Evolutionary conservation across 2,797 vertebrate genomes (phyloP).

Genomic region (Takifugu ocellatus): DNA sequence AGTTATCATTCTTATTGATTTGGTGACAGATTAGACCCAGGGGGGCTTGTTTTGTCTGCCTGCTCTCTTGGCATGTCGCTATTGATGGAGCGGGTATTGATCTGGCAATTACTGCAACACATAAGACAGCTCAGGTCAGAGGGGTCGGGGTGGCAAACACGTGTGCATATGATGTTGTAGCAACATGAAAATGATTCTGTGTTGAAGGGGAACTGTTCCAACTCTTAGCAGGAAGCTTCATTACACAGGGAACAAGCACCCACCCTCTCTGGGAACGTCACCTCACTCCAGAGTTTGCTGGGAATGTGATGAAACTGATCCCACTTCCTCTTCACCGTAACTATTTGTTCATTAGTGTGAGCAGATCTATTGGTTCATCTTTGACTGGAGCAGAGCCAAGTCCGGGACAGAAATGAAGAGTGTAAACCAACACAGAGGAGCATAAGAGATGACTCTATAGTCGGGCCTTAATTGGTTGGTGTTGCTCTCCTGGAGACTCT

Average conservation of each 20-base stretch:
- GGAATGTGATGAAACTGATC: constrained; percentile 63
- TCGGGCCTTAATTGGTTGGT: constrained; percentile 50
- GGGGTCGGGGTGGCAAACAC: constrained; percentile 20
- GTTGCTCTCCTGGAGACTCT: constrained; percentile 23
- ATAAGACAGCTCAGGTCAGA: constrained; percentile 55
- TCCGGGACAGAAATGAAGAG: constrained; percentile 41
- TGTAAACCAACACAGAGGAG: constrained; percentile 49
- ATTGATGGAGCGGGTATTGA: constrained; percentile 65
- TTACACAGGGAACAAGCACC: constrained; percentile 29
- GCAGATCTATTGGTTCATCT: constrained; percentile 57
- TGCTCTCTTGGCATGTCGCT: constrained; percentile 58
- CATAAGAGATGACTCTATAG: constrained; percentile 34
- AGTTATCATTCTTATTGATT: constrained; percentile 71
- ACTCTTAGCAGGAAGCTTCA: constrained; percentile 25
- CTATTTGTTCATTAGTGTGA: constrained; percentile 62
- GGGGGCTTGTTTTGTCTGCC: constrained; percentile 52
- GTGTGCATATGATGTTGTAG: constrained; percentile 35
- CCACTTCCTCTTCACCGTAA: constrained; percentile 32
- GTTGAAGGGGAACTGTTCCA: constrained; percentile 28
- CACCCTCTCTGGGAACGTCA: constrained; percentile 38
- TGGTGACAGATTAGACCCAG: constrained; percentile 58
- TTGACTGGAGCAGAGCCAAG: constrained; percentile 31
- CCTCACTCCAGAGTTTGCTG: constrained; percentile 43
- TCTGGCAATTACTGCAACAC: constrained; percentile 65
- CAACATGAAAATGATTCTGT: constrained; percentile 40